A percentile compares a stretch with the other conserved stretches of the same genome.
These are phyloP conservation scores for Calycopis cecrops DNA, from an alignment of 1,140 invertebrate species.

Conservation along the genomic window DNA sequence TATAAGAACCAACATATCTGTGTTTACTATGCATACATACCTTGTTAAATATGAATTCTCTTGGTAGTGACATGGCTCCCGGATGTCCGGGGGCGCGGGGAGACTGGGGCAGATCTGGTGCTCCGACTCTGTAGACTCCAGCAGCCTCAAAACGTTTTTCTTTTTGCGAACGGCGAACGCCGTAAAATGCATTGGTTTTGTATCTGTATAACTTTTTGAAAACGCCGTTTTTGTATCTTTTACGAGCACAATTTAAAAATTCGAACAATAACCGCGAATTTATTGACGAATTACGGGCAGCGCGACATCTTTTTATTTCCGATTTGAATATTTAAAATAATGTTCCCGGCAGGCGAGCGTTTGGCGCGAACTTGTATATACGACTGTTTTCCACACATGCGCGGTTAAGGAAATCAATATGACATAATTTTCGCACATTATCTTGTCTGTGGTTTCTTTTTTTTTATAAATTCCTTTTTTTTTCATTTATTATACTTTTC, in stretches of 20 bases:
- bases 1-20: too few relatives aligned
- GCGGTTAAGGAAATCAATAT: background rate
- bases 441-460: background rate
- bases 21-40: constrained; percentile 29
- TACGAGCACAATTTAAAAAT: constrained; percentile 17
- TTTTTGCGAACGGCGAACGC: constrained; percentile 43
- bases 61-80: constrained; percentile 48
- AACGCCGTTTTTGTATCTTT: constrained; percentile 46
- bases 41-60: constrained; percentile 61
- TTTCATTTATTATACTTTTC: too few relatives aligned
- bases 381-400: constrained; percentile 1
- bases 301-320: background rate
- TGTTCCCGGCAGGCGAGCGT: background rate
- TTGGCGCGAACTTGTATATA: too few relatives aligned
- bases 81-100: constrained; percentile 53
- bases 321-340: background rate
- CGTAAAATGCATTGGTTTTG: constrained; percentile 58
- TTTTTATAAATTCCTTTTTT: too few relatives aligned
- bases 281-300: constrained; percentile 22
- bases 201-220: constrained; percentile 30
- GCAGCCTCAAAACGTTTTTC: constrained; percentile 35
- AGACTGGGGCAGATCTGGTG: constrained; percentile 41
- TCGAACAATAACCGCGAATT: constrained; percentile 13
- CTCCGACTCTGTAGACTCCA: constrained; percentile 60
- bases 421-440: background rate